Evolutionary conservation across 2,797 vertebrate species (phyloP).

Genomic region (Odontamblyopus lacepedii): DNA sequence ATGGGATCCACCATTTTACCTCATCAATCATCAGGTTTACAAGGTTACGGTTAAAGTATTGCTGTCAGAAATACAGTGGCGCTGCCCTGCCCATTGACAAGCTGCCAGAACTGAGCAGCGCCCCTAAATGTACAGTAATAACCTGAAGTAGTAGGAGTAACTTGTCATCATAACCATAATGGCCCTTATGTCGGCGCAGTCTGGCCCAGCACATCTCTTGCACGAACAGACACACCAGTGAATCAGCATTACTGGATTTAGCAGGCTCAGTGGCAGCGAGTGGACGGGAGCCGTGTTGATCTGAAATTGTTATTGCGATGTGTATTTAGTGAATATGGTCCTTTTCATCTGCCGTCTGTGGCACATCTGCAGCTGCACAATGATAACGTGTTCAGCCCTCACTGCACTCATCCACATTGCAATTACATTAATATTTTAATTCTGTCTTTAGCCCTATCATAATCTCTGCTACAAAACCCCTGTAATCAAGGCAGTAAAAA

Average conservation of each 20-base stretch:
- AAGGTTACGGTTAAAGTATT: too few relatives aligned
- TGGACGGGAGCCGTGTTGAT: background rate
- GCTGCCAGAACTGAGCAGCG: too few relatives aligned
- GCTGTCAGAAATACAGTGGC: too few relatives aligned
- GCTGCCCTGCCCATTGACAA: too few relatives aligned
- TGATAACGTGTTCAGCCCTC: constrained; percentile 2
- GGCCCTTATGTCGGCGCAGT: background rate
- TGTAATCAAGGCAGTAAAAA: background rate
- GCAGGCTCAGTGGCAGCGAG: background rate
- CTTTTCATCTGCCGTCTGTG: constrained; percentile 2
- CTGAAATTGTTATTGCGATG: constrained; percentile 4
- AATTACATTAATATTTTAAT: constrained; percentile 18
- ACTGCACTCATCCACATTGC: constrained; percentile 14
- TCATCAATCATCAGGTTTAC: background rate
- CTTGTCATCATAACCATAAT: constrained; percentile 1
- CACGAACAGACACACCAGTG: background rate
- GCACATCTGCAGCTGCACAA: constrained; percentile 4
- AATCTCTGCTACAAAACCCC: constrained; percentile 6
- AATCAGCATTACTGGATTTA: constrained; percentile 6
- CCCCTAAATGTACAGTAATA: too few relatives aligned
- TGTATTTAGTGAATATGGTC: constrained; percentile 1
- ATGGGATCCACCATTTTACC: constrained; percentile 24
- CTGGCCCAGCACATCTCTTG: background rate
- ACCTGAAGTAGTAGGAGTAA: background rate
- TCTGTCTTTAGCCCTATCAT: constrained; percentile 9